Conservation (phyloP, 1,140 invertebrate genomes). For the Stegodyphus dumicola region DNA sequence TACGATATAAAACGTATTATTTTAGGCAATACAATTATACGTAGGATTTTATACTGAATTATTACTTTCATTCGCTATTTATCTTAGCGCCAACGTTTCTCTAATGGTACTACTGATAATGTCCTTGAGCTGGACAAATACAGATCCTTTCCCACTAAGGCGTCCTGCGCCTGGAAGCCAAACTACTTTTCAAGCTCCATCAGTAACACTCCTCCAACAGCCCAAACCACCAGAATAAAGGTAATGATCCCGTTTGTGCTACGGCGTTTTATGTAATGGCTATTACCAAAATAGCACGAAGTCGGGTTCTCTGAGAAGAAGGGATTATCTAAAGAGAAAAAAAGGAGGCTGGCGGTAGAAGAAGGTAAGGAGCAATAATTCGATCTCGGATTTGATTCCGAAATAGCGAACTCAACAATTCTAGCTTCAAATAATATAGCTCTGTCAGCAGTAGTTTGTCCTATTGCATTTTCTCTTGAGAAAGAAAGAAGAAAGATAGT, state of each 20-base stretch:
- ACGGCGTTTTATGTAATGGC: constrained; percentile 28
- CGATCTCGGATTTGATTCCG: constrained; percentile 52
- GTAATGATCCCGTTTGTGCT: constrained; percentile 34
- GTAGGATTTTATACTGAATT: no score
- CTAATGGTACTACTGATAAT: not conserved
- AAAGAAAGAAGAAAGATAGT: no score
- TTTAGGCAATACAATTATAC: no score
- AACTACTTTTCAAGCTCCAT: no score
- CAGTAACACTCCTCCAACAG: not conserved
- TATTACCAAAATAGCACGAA: constrained; percentile 1
- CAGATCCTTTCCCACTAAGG: not conserved
- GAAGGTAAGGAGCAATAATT: constrained; percentile 27
- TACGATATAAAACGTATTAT: no score
- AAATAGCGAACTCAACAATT: constrained; percentile 48
- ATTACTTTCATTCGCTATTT: no score
- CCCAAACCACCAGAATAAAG: not conserved
- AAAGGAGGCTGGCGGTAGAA: no score
- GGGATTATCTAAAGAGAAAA: no score
- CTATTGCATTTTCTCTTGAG: constrained; percentile 14
- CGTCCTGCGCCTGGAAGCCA: not conserved
- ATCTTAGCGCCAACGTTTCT: not conserved
- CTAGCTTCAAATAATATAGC: constrained; percentile 28
- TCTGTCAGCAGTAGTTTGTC: constrained; percentile 52
- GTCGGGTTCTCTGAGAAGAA: no score
- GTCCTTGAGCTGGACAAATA: not conserved